Percentiles rank a stretch among this genome's conserved stretches.
These are phyloP conservation scores for Conops quadrifasciatus DNA, from an alignment of 2,888 invertebrate species.

Conservation along the genomic window DNA sequence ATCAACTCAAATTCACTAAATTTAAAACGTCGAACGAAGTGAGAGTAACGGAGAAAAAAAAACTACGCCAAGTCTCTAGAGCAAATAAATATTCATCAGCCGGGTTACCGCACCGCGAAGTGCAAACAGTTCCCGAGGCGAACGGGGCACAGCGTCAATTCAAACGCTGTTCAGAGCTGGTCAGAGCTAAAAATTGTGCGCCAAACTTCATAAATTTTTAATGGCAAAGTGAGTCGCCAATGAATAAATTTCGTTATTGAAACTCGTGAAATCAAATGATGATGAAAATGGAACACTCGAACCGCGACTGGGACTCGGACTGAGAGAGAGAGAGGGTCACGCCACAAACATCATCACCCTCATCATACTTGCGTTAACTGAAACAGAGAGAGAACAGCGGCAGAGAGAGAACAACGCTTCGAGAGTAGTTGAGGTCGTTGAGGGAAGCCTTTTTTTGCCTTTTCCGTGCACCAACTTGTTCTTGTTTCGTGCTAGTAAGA, in stretches of 20 bases:
- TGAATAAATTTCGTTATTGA: slow-evolving; percentile 54
- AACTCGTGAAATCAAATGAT: slow-evolving; percentile 27
- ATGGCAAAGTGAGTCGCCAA: slow-evolving; percentile 52
- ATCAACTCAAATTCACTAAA: slow-evolving; percentile 12
- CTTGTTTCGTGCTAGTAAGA: too few relatives aligned
- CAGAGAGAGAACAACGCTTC: too few relatives aligned
- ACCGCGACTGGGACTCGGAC: too few relatives aligned
- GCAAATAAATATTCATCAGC: slow-evolving; percentile 60
- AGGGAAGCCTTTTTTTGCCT: too few relatives aligned
- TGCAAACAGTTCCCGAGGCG: slow-evolving; percentile 11
- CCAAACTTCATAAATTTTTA: slow-evolving; percentile 28
- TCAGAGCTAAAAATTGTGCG: not conserved
- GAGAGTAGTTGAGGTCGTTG: too few relatives aligned
- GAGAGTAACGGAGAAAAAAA: slow-evolving; percentile 3
- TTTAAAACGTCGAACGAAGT: slow-evolving; percentile 9
- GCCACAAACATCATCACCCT: too few relatives aligned
- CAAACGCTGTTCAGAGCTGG: not conserved
- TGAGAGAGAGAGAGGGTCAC: slow-evolving; percentile 9
- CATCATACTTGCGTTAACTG: too few relatives aligned
- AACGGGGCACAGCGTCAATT: not conserved
- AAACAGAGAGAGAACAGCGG: too few relatives aligned
- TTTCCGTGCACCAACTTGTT: too few relatives aligned
- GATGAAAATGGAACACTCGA: slow-evolving; percentile 4
- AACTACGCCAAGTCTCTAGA: slow-evolving; percentile 45
- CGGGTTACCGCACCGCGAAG: slow-evolving; percentile 28